Conservation (phyloP, 2,797 vertebrate genomes). For the Percopsis omiscomaycus region DNA sequence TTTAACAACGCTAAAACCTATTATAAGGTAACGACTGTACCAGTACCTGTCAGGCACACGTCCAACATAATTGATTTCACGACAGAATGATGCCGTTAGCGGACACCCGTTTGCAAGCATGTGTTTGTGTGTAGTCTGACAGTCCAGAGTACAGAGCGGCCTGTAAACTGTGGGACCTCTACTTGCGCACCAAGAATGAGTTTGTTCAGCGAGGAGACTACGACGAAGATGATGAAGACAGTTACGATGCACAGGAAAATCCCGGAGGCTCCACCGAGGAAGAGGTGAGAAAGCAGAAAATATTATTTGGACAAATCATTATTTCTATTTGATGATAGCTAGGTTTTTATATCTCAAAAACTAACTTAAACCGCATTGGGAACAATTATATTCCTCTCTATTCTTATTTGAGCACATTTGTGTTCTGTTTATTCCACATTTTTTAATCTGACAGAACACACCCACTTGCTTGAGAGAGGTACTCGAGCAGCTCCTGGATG, state of each 20-base stretch:
- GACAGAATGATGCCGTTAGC: not conserved
- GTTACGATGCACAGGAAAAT: slow-evolving; percentile 84
- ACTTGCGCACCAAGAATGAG: slow-evolving; percentile 94
- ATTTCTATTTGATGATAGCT: not conserved
- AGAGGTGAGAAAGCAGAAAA: slow-evolving; percentile 67
- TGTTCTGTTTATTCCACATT: not conserved
- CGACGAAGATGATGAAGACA: slow-evolving; percentile 94
- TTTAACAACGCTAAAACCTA: slow-evolving; percentile 97
- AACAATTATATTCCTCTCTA: not conserved
- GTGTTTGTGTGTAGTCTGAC: slow-evolving; percentile 78
- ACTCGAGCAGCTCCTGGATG: slow-evolving; percentile 93
- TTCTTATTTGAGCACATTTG: too few species aligned
- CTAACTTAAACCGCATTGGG: not conserved
- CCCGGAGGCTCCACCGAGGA: slow-evolving; percentile 85
- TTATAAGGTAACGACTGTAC: slow-evolving; percentile 85
- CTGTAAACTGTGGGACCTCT: slow-evolving; percentile 97
- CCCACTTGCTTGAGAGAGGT: slow-evolving; percentile 89
- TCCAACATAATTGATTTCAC: not conserved
- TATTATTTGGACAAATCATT: not conserved
- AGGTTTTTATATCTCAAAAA: not conserved
- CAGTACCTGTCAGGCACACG: not conserved
- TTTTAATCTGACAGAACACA: slow-evolving; percentile 74
- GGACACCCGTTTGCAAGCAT: not conserved
- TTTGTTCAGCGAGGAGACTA: slow-evolving; percentile 95
- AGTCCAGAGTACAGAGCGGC: slow-evolving; percentile 94